Conservation (phyloP, 2,113 vertebrate species). For the Chlamydotis undulata region DNA sequence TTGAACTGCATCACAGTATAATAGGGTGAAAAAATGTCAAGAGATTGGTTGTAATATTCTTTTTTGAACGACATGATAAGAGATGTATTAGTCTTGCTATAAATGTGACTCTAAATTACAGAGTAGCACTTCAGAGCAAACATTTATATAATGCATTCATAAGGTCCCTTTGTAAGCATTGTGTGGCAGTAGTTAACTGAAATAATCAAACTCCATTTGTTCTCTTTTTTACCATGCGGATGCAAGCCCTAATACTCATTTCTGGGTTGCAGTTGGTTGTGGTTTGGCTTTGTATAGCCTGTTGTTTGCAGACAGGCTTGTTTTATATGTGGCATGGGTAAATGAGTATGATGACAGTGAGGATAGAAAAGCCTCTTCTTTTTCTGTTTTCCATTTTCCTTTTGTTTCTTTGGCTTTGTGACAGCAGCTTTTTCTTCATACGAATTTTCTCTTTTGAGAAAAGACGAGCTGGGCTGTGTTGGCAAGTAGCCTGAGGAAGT, state of each 20-base stretch:
- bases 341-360: not conserved
- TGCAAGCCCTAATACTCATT: not conserved
- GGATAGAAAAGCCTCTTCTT: constrained; percentile 4
- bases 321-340: not conserved
- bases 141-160: constrained; percentile 4
- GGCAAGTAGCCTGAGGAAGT: not conserved
- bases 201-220: constrained; percentile 50
- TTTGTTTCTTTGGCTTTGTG: constrained; percentile 10
- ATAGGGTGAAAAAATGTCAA: not conserved
- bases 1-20: not conserved
- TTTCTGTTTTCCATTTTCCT: not conserved
- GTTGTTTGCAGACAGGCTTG: constrained; percentile 34
- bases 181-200: constrained; percentile 17
- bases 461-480: not conserved
- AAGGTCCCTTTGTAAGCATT: not conserved
- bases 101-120: constrained; percentile 33
- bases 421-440: not conserved
- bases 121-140: not conserved
- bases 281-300: constrained; percentile 32
- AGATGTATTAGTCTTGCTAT: not conserved
- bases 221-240: not conserved
- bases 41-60: not conserved
- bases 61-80: not conserved
- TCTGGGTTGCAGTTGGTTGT: constrained; percentile 26
- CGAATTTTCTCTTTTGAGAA: not conserved